Base-by-base conservation (phyloP, 2,888 invertebrate genomes). In the Didymodactylos carnosus region DNA sequence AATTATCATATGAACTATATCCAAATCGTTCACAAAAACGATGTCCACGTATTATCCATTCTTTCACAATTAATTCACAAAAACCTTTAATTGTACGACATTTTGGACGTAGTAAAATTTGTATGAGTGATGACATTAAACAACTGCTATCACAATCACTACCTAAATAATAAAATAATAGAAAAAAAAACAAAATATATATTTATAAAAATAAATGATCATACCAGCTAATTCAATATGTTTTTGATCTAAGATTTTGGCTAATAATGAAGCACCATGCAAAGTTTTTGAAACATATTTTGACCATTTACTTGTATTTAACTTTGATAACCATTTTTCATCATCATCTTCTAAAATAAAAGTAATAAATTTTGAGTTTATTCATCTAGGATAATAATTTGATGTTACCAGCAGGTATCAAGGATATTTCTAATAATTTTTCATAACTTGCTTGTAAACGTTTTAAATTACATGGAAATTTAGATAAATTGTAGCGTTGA, bases 41-140 rank as follows among this genome's bases (percentile, higher is more conserved):
- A 85, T 97, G 92, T 0, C 98, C 98, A 0, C 89, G 94, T 82
- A 91, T 91, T 25, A 98, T 85, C 95, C 97, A 98, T 84, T 98
- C 98, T 72, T 95, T 88, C 83, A 97, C 95, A 76, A 98, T 89
- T 73, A 98, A 85, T 0, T 95, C 94, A 86, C 97, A 91, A 75
- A 97, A 87, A 71, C 95, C 98, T 81, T 92, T 86, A 74, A 97
- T 89, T 19, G 97, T 98, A 77, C 98, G 87, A 81, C 94, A 94
- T 84, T 97, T 95, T 0, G 95, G 93, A 85, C 95, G 94, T 25
- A 98, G 86, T 80, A 98, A 91, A 39, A 95, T 88, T 86, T 97
- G 97, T 35, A 93, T 90, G 76, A 98, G 84, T 19, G 97, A 94
- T 39, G 94, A 92, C 2, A 97, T 90, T 40, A 94, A 87, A 72